Evolutionary conservation across 2,113 vertebrate genomes (phyloP).

Genomic region (Clarias batrachus): DNA sequence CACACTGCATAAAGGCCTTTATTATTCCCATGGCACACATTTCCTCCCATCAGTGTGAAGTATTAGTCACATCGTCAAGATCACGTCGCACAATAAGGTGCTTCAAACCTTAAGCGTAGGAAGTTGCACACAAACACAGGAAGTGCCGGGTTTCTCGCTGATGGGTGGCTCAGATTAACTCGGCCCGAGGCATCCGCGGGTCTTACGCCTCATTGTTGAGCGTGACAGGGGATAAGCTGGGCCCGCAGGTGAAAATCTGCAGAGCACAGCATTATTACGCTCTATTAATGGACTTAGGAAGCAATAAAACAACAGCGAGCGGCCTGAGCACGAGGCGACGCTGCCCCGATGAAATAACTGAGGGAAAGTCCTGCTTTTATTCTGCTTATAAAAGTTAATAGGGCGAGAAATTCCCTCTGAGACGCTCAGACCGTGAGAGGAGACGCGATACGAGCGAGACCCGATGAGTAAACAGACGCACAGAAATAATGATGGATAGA

Average conservation of each 20-base stretch:
- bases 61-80: conserved; percentile 60
- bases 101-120: conserved; percentile 69
- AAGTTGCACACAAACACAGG: conserved; percentile 80
- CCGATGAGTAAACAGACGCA: background rate
- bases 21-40: conserved; percentile 57
- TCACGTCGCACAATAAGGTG: conserved; percentile 72
- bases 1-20: conserved; percentile 31
- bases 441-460: background rate
- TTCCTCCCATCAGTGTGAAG: conserved; percentile 65
- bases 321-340: conserved; percentile 14
- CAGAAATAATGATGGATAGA: background rate
- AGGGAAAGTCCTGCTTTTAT: background rate
- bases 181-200: conserved; percentile 60
- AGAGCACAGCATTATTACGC: conserved; percentile 33
- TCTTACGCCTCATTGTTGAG: conserved; percentile 53
- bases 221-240: conserved; percentile 6
- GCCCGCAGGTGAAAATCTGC: conserved; percentile 17
- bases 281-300: conserved; percentile 42
- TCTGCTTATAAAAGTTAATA: background rate
- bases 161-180: conserved; percentile 69
- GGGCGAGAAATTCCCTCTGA: background rate
- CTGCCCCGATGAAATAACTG: background rate
- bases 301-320: conserved; percentile 49
- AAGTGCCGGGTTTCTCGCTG: conserved; percentile 72
- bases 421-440: background rate